Conservation (phyloP, 2,113 vertebrate genomes). For the Pedetes capensis region DNA sequence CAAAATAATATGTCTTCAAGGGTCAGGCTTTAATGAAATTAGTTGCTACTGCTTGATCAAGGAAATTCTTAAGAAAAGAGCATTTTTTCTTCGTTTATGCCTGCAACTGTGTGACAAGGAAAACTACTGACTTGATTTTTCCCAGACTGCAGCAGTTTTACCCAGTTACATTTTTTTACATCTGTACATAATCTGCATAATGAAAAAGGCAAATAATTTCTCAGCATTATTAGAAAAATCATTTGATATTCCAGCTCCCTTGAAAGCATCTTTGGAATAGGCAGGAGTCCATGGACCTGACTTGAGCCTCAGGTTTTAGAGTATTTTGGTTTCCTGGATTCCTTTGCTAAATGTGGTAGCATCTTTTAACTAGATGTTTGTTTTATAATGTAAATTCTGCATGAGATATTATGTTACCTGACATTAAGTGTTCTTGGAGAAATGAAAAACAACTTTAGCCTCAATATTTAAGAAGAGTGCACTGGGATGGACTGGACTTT, state of each 20-base stretch:
- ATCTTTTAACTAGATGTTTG: not conserved
- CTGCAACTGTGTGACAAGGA: not conserved
- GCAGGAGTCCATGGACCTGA: not conserved
- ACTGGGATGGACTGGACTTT: not conserved
- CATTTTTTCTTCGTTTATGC: not conserved
- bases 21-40: not conserved
- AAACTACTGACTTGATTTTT: not conserved
- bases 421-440: not conserved
- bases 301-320: not conserved
- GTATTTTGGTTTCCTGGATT: not conserved
- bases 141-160: not conserved
- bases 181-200: not conserved
- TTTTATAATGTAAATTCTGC: not conserved
- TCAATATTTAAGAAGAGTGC: not conserved
- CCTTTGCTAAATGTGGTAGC: not conserved
- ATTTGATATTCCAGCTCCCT: not conserved
- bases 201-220: not conserved
- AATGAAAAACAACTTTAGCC: not conserved
- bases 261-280: not conserved
- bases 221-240: not conserved
- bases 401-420: not conserved
- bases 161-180: not conserved
- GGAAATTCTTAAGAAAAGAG: not conserved
- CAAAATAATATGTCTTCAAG: not conserved
- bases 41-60: not conserved